Evolutionary conservation across 2,888 invertebrate species (phyloP), one percentile per base, ranked within the genome.

Genomic region (Scaptomyza flava): DNA sequence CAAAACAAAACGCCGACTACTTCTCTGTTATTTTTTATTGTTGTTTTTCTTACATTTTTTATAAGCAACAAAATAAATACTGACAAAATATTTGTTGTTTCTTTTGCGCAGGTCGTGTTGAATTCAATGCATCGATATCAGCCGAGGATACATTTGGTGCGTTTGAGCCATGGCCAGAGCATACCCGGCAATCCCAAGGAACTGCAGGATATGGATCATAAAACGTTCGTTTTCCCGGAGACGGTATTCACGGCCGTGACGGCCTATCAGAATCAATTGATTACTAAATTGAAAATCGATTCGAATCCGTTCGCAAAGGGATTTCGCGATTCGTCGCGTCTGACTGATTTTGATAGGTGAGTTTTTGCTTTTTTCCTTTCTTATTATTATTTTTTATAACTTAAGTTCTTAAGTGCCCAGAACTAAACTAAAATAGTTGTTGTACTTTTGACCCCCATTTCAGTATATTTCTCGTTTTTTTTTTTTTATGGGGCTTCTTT

Each of bases 81-180:
- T 23, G 4, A 23, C 23, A 48, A 27, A 6, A 27, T 27, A 27
- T 27, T 27, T 27, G 17, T 41, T 11, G 48, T 50, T n/a, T 27
- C 8, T 36, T 56, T 50, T 17, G 17, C 17, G 1, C 95, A 99
- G 99, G 96, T 99, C 92, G 98, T 99, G 83, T 93, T 99, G 75
- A 99, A 99, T 92, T 99, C 99, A 45, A 99, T 99, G 99, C 99
- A 99, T 94, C 96, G 98, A 90, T 99, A 99, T 92, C 99, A 99
- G 92, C 99, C 99, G 2, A 94, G 99, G 79, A 98, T 99, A 91
- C 99, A 99, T 93, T 93, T 99, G 90, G 98, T 99, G 67, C 95
- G 97, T 87, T 94, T 96, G 91, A 94, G 96, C 77, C 97, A 97
- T 81, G 96, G 96, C 64, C 95, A 96, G 84, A 94, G 94, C 90